Base-by-base conservation (phyloP, 2,888 invertebrate species). In the Bembecia ichneumoniformis region DNA sequence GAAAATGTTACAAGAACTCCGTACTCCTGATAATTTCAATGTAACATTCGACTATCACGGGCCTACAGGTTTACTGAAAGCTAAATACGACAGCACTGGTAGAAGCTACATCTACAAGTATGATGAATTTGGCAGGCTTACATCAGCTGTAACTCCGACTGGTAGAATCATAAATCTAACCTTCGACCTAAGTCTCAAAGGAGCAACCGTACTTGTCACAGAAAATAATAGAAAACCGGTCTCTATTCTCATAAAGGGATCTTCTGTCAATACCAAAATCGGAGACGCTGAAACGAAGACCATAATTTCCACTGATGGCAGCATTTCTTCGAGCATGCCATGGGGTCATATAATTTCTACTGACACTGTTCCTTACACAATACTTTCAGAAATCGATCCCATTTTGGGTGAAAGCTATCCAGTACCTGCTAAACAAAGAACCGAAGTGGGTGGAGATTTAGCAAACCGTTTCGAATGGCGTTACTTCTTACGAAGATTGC, bases 391-490 rank as follows among this genome's bases (percentile, higher is more conserved):
- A 76, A 92, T 94, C 43, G 95, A 95, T 68, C 94, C 95, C 0
- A 88, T 96, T 2, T 75, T 96, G n/a, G 95, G 94, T 0, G 96
- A 96, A 77, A 96, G 95, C 63, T 96, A 96, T 67, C 96, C 96
- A 0, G 95, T 96, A 0, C 96, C 96, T 1, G 95, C 96, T 0
- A 96, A 96, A 68, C 96, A 96, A 72, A 91, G 93, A 52, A 95
- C 94, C 0, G 96, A 96, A 84, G 93, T 96, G 13, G 94, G 95
- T 17, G 95, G 96, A 0, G 96, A 97, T 68, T 76, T 96, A 49
- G 96, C 96, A 0, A 97, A 97, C 67, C 90, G 97, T 56, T 96
- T 98, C 65, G 98, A 98, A 81, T 98, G 98, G 98, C 90, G 97
- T 43, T 98, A 96, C 81, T 96, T 96, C 84, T 88, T 96, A 52